Evolutionary conservation across 2,888 invertebrate genomes (phyloP), one percentile per base, ranked within the genome.

Genomic region (Rhodophaea formosa): DNA sequence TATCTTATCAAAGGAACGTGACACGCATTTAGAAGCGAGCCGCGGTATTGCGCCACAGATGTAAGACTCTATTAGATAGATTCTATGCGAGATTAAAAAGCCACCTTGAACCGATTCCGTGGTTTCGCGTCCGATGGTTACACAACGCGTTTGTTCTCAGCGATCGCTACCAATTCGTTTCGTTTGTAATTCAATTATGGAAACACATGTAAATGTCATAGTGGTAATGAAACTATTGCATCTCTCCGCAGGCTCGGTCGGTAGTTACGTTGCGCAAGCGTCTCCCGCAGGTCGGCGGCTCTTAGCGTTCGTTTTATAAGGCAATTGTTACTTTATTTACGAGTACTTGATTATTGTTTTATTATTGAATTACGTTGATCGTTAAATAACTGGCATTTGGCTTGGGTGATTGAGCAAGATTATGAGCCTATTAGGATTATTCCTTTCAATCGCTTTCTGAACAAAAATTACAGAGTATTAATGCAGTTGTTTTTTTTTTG

Each of bases 131-230:
- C 66, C 71, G 70, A 70, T 69, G 61, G 66, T 82, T 83, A 68
- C 80, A 63, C 74, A 82, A 82, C 61, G 49, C 30, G 65, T 70
- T 74, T 70, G 71, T 70, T 64, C 60, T 60, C 39, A 59, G 61
- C 58, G 51, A 60, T 62, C 56, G 80, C 79, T 82, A 79, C 80
- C 68, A 73, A 82, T 81, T 82, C 73, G 78, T 73, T 80, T 72
- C 76, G 74, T 70, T 72, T 64, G 77, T 77, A 79, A 86, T 86
- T 82, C 81, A 85, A 86, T 88, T 82, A 86, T 69, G 77, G 75
- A 76, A 81, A 80, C 81, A 81, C 80, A 77, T 84, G 85, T 86
- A 82, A 88, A 87, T 86, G 88, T 87, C 87, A 82, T 74, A 74
- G 67, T 64, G 66, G 60, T 76, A 79, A 77, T 81, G 68, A 72